Base-by-base conservation (phyloP, 2,797 vertebrate species). In the Nasua narica region DNA sequence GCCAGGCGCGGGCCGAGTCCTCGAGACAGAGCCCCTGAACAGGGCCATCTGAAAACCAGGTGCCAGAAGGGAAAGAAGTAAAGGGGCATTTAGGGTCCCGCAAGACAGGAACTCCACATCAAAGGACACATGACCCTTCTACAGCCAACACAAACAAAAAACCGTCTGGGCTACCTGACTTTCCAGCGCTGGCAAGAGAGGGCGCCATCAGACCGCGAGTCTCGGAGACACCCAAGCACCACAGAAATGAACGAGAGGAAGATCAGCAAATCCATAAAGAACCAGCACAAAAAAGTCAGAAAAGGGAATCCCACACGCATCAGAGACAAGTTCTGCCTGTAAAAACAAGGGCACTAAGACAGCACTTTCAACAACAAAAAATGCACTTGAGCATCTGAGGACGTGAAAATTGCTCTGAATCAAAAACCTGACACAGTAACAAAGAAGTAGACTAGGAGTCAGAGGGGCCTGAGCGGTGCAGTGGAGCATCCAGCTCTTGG, bases 361-460 rank as follows among this genome's bases (percentile, higher is more conserved):
- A 9, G 5, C 19, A 2, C 46, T 19, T 21, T 13, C n/a, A 25
- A 21, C 9, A 8, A 35, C 11, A 11, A 35, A 32, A 56, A 29
- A 2, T 0, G 1, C 2, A 18, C 23, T 15, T 4, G 6, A 58
- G 32, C 27, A 6, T 16, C 0, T 25, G 35, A 87, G 16, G 15
- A 29, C 2, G 5, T 3, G 23, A 72, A 32, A 58, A 54, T 4
- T 16, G 35, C 40, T 60, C 25, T 12, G 8, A 32, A 9, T 11
- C n/a, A 54, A 43, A 48, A 52, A 9, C 74, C 32, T 21, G 65
- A 35, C 72, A 35, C 0, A 9, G 12, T 0, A 35, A 10, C 29
- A 11, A 18, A 32, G 16, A 62, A 54, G 16, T 0, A 21, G 29
- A 27, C 3, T 29, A 35, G 62, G 62, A 37, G 50, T 9, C 37